These are phyloP conservation scores for Eudasyphora cyanicolor DNA, from an alignment of 2,888 invertebrate genomes.

Conservation along the genomic window DNA sequence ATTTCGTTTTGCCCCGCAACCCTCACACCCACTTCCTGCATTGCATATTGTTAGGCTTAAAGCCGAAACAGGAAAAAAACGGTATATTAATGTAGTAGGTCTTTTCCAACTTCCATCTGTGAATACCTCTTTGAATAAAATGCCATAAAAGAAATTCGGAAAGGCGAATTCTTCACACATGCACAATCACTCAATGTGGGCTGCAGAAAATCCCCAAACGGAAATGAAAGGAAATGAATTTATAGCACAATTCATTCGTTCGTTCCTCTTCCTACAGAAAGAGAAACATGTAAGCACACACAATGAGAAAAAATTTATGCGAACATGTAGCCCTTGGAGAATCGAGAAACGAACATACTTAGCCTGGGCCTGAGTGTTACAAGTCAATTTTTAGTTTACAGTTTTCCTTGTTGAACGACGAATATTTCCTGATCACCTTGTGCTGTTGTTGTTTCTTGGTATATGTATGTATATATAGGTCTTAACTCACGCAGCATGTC, in stretches of 20 bases:
- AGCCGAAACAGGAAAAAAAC: too few relatives aligned
- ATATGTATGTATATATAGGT: neutral
- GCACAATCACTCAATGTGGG: neutral
- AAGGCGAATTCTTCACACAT: too few relatives aligned
- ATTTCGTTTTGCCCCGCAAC: constrained; percentile 6
- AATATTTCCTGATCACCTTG: neutral
- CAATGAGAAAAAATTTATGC: neutral
- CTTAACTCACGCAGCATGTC: neutral
- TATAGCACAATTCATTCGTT: constrained; percentile 52
- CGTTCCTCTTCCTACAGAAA: neutral
- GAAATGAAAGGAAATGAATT: constrained; percentile 65
- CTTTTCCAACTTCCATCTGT: neutral
- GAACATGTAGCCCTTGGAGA: neutral
- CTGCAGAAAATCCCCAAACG: constrained; percentile 27
- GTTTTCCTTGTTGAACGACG: constrained; percentile 10
- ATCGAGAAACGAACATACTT: too few relatives aligned
- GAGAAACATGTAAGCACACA: neutral
- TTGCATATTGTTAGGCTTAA: constrained; percentile 29
- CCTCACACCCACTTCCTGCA: too few relatives aligned
- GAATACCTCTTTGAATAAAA: neutral
- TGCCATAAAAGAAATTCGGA: neutral
- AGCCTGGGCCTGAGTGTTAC: neutral
- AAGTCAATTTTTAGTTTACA: neutral
- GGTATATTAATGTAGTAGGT: too few relatives aligned
- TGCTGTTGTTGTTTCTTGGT: neutral